Evolutionary conservation across 2,113 vertebrate genomes (phyloP).

Genomic region (Apeltes quadracus): DNA sequence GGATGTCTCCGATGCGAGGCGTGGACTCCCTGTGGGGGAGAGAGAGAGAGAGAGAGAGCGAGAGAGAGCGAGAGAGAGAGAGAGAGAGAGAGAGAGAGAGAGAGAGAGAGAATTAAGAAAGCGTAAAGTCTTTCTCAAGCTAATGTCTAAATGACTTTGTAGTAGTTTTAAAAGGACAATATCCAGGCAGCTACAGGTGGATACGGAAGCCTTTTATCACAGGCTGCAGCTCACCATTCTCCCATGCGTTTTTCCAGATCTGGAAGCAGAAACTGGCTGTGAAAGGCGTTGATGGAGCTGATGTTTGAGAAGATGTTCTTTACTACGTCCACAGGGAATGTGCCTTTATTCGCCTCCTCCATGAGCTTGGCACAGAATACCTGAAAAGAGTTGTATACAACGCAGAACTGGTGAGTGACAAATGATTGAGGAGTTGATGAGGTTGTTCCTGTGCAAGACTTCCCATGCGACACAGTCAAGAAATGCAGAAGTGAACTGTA

Average conservation of each 20-base stretch:
- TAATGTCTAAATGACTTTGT: neutral
- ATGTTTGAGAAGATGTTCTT: constrained; percentile 99
- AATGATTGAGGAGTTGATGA: neutral
- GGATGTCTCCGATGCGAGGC: constrained; percentile 95
- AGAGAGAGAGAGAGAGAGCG: too few species aligned
- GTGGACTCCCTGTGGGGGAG: constrained; percentile 74
- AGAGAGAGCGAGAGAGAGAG: too few species aligned
- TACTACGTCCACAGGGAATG: constrained; percentile 92
- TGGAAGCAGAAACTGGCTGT: constrained; percentile 95
- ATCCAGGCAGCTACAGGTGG: neutral
- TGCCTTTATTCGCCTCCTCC: constrained; percentile 93
- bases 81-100: too few species aligned
- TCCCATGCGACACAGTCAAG: neutral
- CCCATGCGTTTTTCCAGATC: constrained; percentile 97
- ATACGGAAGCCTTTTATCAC: neutral
- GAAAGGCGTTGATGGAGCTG: constrained; percentile 92
- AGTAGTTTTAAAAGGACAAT: neutral
- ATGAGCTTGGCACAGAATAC: constrained; percentile 89
- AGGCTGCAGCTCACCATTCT: constrained; percentile 87
- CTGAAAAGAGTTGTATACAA: constrained; percentile 67
- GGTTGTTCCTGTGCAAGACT: neutral
- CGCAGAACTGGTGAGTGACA: neutral
- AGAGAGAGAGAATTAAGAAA: too few species aligned
- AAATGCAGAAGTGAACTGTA: constrained; percentile 3
- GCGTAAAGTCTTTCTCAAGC: neutral